A percentile compares a stretch with the other conserved stretches of the same genome.
Evolutionary conservation across 2,888 invertebrate genomes (phyloP).

Genomic region (Drosophila kuntzei): DNA sequence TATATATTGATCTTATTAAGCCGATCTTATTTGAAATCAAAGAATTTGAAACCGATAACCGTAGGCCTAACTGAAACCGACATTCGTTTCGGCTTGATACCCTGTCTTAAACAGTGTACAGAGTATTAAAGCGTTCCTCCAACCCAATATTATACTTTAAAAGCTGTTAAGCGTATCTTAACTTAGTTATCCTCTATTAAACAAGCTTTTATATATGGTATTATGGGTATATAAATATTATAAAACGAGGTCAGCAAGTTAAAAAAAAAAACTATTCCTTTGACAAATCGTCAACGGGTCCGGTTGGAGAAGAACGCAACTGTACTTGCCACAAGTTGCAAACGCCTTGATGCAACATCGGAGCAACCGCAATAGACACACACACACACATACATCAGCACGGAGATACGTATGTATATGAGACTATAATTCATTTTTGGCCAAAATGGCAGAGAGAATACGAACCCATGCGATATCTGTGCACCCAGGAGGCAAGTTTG

Average conservation of each 20-base stretch:
- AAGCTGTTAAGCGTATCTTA: not conserved
- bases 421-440: constrained; percentile 46
- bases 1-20: too few species aligned
- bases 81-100: too few species aligned
- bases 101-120: too few species aligned
- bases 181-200: constrained; percentile 3
- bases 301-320: constrained; percentile 18
- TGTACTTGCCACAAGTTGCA: constrained; percentile 24
- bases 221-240: constrained; percentile 3
- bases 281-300: constrained; percentile 22
- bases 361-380: constrained; percentile 17
- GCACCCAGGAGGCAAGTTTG: constrained; percentile 54
- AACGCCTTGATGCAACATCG: constrained; percentile 8
- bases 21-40: too few species aligned
- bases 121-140: too few species aligned
- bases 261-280: not conserved
- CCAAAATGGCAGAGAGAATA: constrained; percentile 1
- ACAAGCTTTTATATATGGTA: not conserved
- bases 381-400: not conserved
- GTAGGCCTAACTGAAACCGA: too few species aligned
- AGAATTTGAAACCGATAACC: too few species aligned
- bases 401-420: not conserved
- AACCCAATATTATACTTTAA: not conserved
- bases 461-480: constrained; percentile 41
- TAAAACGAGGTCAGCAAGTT: constrained; percentile 2